phyloP scores from a whole-genome alignment of 2,888 invertebrate species.

The Nebria brevicollis region DNA sequence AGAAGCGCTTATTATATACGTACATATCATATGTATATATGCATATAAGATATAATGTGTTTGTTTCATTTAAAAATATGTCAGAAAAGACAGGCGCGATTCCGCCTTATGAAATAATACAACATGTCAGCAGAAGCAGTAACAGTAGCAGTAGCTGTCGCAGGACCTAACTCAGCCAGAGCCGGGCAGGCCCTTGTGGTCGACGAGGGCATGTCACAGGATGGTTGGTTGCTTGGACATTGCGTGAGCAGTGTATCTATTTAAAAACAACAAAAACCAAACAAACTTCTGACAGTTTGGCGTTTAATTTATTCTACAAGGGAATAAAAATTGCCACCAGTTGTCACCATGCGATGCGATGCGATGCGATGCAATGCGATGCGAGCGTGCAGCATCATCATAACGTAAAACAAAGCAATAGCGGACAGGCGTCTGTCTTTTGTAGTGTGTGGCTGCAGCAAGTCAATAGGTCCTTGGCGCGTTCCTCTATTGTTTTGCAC shows the following conservation, averaged over 20 bases:
- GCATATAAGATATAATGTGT: too few relatives aligned
- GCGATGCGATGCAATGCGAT: neutral
- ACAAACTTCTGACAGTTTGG: conserved; percentile 47
- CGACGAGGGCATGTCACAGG: conserved; percentile 24
- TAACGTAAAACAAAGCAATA: conserved; percentile 4
- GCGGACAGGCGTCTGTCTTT: conserved; percentile 29
- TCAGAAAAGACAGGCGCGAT: too few relatives aligned
- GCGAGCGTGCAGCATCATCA: neutral
- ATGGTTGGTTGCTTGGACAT: neutral
- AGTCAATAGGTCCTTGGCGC: conserved; percentile 29
- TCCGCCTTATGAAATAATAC: too few relatives aligned
- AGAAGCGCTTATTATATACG: conserved; percentile 48
- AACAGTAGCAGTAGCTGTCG: too few relatives aligned
- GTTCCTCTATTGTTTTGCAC: conserved; percentile 22
- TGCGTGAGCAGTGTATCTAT: conserved; percentile 42
- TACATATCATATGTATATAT: neutral
- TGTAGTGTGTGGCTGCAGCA: conserved; percentile 27
- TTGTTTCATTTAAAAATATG: too few relatives aligned
- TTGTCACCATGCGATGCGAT: neutral
- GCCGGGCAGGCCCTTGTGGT: too few relatives aligned
- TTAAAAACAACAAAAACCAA: conserved; percentile 27
- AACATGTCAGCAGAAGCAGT: too few relatives aligned
- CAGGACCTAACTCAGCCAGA: too few relatives aligned
- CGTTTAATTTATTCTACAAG: conserved; percentile 45
- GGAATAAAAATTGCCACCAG: conserved; percentile 34